Percentiles rank a stretch among this genome's conserved stretches.
These are phyloP conservation scores for Gymnoscopelus microlampas DNA, from an alignment of 2,797 vertebrate genomes.

Conservation along the genomic window DNA sequence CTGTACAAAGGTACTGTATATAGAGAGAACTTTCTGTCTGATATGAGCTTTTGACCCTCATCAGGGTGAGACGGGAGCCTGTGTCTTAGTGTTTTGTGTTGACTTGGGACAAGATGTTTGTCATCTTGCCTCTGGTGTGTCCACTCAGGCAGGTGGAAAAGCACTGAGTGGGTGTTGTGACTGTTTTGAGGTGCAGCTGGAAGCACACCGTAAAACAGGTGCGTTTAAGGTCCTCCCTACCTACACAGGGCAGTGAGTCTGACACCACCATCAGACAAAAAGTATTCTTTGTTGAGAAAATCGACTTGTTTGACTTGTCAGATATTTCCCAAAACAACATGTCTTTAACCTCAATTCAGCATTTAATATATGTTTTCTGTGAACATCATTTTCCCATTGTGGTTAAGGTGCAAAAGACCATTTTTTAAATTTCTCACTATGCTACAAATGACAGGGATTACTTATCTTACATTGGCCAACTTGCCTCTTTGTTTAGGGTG, in stretches of 20 bases:
- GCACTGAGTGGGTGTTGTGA: constrained; percentile 15
- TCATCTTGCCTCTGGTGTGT: constrained; percentile 15
- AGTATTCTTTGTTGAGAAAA: no score
- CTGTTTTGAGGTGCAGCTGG: constrained; percentile 10
- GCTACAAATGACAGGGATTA: no score
- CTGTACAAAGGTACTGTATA: not conserved
- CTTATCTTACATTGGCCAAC: no score
- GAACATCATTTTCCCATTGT: no score
- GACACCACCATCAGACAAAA: no score
- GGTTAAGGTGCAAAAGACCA: no score
- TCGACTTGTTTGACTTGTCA: no score
- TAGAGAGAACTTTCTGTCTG: not conserved
- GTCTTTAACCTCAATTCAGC: no score
- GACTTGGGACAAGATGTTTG: constrained; percentile 40
- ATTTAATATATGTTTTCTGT: no score
- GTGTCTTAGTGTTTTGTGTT: constrained; percentile 36
- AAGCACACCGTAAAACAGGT: constrained; percentile 14
- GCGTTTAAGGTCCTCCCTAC: not conserved
- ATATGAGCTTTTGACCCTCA: constrained; percentile 2
- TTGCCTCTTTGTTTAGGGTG: no score
- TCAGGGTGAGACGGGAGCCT: constrained; percentile 10
- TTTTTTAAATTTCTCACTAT: no score
- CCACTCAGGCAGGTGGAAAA: constrained; percentile 45
- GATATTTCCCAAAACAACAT: no score
- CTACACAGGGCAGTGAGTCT: not conserved